A percentile compares a stretch with the other conserved stretches of the same genome.
Conservation (phyloP, 2,888 invertebrate species). For the Ganaspis brasiliensis region DNA sequence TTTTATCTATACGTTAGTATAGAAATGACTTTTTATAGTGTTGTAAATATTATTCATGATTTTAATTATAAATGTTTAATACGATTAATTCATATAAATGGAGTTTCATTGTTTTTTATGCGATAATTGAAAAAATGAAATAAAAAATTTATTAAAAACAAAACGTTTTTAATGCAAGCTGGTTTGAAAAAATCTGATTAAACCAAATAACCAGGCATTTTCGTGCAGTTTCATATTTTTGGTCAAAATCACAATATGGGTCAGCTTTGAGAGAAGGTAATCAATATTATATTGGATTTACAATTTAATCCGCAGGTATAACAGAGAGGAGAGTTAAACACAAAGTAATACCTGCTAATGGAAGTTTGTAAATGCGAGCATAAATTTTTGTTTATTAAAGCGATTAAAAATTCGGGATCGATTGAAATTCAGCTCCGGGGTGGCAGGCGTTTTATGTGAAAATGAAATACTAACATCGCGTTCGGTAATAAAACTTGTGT, state of each 20-base stretch:
- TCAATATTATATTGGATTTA: neutral
- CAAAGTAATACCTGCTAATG: neutral
- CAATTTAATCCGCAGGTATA: constrained; percentile 1
- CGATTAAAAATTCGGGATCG: neutral
- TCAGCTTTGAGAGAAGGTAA: neutral
- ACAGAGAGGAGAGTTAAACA: neutral
- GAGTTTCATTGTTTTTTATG: too few relatives aligned
- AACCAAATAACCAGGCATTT: too few relatives aligned
- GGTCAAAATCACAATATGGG: neutral
- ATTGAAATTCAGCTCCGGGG: neutral
- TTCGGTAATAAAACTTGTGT: constrained; percentile 2
- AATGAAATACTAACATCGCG: constrained; percentile 19
- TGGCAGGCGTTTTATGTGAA: neutral
- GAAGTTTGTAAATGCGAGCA: neutral
- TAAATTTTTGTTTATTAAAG: constrained; percentile 3
- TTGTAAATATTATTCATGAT: too few relatives aligned
- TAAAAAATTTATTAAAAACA: too few relatives aligned
- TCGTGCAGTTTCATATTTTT: too few relatives aligned
- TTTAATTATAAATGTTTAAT: too few relatives aligned
- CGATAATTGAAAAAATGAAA: too few relatives aligned
- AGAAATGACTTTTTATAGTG: too few relatives aligned
- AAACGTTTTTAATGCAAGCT: too few relatives aligned
- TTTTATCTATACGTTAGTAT: too few relatives aligned
- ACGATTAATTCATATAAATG: too few relatives aligned
- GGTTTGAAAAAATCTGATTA: too few relatives aligned